Evolutionary conservation across 2,797 vertebrate genomes (phyloP).

Genomic region (Meriones psammophilus): DNA sequence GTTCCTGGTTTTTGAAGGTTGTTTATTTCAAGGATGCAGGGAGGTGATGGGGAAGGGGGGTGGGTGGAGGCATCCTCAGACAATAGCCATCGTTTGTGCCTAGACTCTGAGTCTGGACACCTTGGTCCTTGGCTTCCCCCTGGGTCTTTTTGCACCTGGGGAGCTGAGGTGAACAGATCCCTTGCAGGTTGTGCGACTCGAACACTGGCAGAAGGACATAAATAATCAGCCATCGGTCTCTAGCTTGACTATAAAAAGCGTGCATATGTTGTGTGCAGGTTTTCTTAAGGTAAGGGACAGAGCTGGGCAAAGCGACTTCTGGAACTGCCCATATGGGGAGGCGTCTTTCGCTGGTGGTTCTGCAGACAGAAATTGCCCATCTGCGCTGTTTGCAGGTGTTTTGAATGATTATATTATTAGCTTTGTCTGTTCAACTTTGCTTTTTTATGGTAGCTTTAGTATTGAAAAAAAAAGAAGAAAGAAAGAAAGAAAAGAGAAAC

Average conservation of each 20-base stretch:
- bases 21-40: constrained; percentile 55
- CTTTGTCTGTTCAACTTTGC: constrained; percentile 97
- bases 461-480: constrained; percentile 88
- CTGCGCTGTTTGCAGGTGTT: constrained; percentile 99
- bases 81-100: constrained; percentile 82
- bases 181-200: constrained; percentile 78
- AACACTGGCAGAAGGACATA: constrained; percentile 91
- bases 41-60: background rate
- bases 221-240: constrained; percentile 89
- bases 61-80: constrained; percentile 67
- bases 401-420: constrained; percentile 99
- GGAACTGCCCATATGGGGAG: constrained; percentile 96
- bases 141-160: constrained; percentile 78
- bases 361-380: constrained; percentile 96
- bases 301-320: constrained; percentile 91
- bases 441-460: constrained; percentile 97
- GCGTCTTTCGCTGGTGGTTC: constrained; percentile 94
- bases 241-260: constrained; percentile 91
- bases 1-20: constrained; percentile 64
- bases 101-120: constrained; percentile 50
- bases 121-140: background rate
- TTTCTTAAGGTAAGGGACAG: constrained; percentile 92
- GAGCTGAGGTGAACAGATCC: constrained; percentile 80
- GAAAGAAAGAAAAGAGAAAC: constrained; percentile 90
- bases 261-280: constrained; percentile 93